phyloP scores from a whole-genome alignment of 2,888 invertebrate species.

The Thymelicus acteon region DNA sequence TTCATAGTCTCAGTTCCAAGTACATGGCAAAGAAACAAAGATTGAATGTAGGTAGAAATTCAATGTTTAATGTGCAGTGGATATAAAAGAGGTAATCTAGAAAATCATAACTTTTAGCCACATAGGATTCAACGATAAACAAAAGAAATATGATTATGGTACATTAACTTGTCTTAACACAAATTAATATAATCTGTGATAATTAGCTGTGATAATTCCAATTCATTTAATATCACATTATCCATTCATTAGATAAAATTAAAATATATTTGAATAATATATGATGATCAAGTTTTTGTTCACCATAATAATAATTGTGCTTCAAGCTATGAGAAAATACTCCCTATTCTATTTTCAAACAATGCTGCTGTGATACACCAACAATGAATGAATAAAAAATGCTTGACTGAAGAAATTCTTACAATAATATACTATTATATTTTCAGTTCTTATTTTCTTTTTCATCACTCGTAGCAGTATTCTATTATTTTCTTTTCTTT shows the following conservation, averaged over 20 bases:
- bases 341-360: conserved; percentile 22
- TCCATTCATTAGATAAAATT: conserved; percentile 4
- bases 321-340: conserved; percentile 30
- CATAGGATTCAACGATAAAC: neutral
- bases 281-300: conserved; percentile 23
- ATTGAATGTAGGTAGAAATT: too few species aligned
- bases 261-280: conserved; percentile 17
- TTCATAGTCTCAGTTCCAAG: too few species aligned
- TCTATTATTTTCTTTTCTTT: conserved; percentile 2
- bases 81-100: too few species aligned
- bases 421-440: conserved; percentile 17
- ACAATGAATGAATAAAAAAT: conserved; percentile 32
- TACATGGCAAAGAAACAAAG: too few species aligned
- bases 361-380: conserved; percentile 22
- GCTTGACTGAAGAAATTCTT: conserved; percentile 16
- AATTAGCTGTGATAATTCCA: neutral
- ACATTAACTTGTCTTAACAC: neutral
- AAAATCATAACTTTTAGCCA: neutral
- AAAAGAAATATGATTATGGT: neutral
- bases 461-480: neutral
- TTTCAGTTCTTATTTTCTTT: neutral
- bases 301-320: conserved; percentile 9
- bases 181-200: neutral
- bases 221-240: conserved; percentile 3
- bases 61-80: too few species aligned